Percentiles rank a stretch among this genome's conserved stretches.
These are phyloP conservation scores for Isoperla grammatica DNA, from an alignment of 2,888 invertebrate genomes.

Conservation along the genomic window DNA sequence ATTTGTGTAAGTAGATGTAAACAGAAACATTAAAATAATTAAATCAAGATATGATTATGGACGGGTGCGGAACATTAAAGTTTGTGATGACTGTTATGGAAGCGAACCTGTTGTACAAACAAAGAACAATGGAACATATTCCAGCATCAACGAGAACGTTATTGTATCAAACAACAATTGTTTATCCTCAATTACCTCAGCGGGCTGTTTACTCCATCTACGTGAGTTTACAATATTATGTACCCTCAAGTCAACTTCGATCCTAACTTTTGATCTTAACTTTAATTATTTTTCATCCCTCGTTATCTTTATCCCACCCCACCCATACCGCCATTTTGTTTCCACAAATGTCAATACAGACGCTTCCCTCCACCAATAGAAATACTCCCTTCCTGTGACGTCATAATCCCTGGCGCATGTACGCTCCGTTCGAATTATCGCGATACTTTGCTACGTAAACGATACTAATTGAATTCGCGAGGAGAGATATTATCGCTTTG, in stretches of 20 bases:
- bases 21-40: too few species aligned
- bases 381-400: not conserved
- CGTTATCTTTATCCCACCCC: conserved; percentile 1
- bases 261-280: conserved; percentile 9
- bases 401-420: conserved; percentile 4
- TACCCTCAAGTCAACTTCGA: not conserved
- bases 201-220: too few species aligned
- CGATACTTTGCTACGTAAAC: conserved; percentile 1
- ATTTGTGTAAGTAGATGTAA: too few species aligned
- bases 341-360: conserved; percentile 14
- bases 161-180: too few species aligned
- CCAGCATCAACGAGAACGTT: too few species aligned
- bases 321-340: conserved; percentile 12
- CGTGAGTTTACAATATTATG: too few species aligned
- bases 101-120: too few species aligned
- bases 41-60: too few species aligned
- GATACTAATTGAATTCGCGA: conserved; percentile 12
- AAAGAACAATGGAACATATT: too few species aligned
- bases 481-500: conserved; percentile 12
- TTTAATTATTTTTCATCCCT: conserved; percentile 15
- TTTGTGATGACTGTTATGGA: too few species aligned
- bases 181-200: too few species aligned
- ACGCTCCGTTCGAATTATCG: not conserved
- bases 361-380: conserved; percentile 3
- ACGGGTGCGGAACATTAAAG: too few species aligned